Percentiles rank a stretch among this genome's conserved stretches.
These are phyloP conservation scores for Esperia sulphurella DNA, from an alignment of 2,888 invertebrate genomes.

Conservation along the genomic window DNA sequence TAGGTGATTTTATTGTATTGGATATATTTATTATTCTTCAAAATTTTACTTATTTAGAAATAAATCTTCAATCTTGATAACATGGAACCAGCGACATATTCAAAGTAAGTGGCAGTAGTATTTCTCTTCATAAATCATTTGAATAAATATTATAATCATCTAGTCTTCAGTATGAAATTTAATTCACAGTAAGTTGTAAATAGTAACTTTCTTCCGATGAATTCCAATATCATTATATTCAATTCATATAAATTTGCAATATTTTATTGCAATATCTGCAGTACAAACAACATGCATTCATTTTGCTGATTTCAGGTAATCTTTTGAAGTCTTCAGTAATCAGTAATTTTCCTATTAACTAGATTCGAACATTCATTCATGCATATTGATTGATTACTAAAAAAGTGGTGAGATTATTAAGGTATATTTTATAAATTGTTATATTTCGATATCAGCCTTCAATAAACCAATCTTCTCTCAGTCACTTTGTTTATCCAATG, in stretches of 20 bases:
- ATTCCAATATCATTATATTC: too few relatives aligned
- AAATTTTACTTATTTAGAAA: background rate
- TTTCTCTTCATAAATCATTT: too few relatives aligned
- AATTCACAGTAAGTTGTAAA: too few relatives aligned
- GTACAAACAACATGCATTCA: background rate
- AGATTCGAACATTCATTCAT: too few relatives aligned
- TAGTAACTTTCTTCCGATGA: too few relatives aligned
- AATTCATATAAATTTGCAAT: too few relatives aligned
- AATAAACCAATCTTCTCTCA: background rate
- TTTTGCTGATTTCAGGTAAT: background rate
- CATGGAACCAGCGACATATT: too few relatives aligned
- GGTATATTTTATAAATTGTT: background rate
- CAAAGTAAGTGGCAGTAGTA: too few relatives aligned
- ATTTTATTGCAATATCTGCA: background rate
- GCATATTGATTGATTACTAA: too few relatives aligned
- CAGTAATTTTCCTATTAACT: background rate
- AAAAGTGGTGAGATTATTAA: background rate
- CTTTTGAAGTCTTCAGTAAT: background rate
- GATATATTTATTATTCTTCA: background rate
- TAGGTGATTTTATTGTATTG: conserved; percentile 1
- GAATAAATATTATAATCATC: too few relatives aligned
- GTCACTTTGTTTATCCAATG: background rate
- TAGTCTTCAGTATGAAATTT: too few relatives aligned
- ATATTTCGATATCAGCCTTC: background rate
- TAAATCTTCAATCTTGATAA: background rate